Base-by-base conservation (phyloP, 1,140 invertebrate species). In the Hypsibius dujardini region DNA sequence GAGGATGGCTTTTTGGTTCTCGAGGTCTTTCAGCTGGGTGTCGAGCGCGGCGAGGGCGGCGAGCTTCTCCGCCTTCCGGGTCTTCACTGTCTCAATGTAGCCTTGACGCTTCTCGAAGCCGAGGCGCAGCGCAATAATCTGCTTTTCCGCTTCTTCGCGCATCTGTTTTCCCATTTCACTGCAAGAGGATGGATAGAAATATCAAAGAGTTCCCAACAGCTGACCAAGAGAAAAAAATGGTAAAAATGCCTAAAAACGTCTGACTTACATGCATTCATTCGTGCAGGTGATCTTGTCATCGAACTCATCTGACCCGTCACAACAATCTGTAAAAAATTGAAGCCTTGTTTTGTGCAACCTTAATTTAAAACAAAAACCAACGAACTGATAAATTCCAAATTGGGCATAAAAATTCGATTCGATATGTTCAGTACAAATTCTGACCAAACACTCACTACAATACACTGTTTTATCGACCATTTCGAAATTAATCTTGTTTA, bases 261-360 rank as follows among this genome's bases (percentile, higher is more conserved):
- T 42, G 69, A 77, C 80, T 76, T 78, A 81, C 79, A 76, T 74
- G 76, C 82, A 83, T 71, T 74, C 79, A 77, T 96, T 89, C 0
- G 80, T 70, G 79, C 93, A 97, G 0, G 81, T 76, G 47, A 78
- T 81, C 14, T 67, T 67, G 42, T 84, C 83, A 59, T 79, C 78
- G 76, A 87, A 90, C 78, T 98, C 95, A 82, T 98, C 95, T 72
- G 87, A 87, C 1, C 88, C 90, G 84, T 98, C 95, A 82, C 95
- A 99, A 75, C 95, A 99, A 81, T 99, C 93, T 86, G 59, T 60
- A 67, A 72, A 74, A 69, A 72, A 74, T 47, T 46, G 46, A 46
- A n/a, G n/a, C n/a, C n/a, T n/a, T n/a, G n/a, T n/a, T n/a, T n/a
- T n/a, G 67, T 1, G 12, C 50, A 56, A 56, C n/a, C 7, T n/a